A percentile compares a stretch with the other conserved stretches of the same genome.
Evolutionary conservation across 1,140 invertebrate genomes (phyloP).

Genomic region (Cheumatopsyche charites): DNA sequence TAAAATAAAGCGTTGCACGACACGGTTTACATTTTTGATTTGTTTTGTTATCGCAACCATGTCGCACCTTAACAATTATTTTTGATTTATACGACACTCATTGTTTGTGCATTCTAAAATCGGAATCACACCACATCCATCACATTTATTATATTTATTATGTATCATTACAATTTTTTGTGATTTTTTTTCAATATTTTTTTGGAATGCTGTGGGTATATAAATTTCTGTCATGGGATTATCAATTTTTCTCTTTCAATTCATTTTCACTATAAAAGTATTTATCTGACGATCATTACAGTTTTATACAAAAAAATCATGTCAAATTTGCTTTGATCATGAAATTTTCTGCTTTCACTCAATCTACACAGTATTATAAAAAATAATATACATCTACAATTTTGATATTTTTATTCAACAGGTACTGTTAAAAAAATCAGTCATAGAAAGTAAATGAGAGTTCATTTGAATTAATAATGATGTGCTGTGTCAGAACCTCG

Average conservation of each 20-base stretch:
- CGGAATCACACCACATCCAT: constrained; percentile 45
- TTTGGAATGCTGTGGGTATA: constrained; percentile 48
- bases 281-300: constrained; percentile 20
- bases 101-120: constrained; percentile 47
- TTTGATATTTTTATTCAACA: background rate
- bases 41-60: constrained; percentile 13
- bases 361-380: too few relatives aligned
- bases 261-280: constrained; percentile 36
- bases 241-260: constrained; percentile 34
- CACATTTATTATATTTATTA: constrained; percentile 42
- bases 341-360: constrained; percentile 41
- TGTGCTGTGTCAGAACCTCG: too few relatives aligned
- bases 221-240: constrained; percentile 44
- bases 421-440: too few relatives aligned
- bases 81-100: constrained; percentile 47
- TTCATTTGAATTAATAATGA: too few relatives aligned
- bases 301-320: too few relatives aligned
- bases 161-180: constrained; percentile 28
- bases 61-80: constrained; percentile 38
- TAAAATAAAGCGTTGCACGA: constrained; percentile 43
- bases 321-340: too few relatives aligned
- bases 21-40: constrained; percentile 11
- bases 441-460: background rate
- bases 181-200: constrained; percentile 27
- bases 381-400: background rate